Evolutionary conservation across 2,113 vertebrate genomes (phyloP), one percentile per base, ranked within the genome.

Genomic region (Nothoprocta perdicaria): DNA sequence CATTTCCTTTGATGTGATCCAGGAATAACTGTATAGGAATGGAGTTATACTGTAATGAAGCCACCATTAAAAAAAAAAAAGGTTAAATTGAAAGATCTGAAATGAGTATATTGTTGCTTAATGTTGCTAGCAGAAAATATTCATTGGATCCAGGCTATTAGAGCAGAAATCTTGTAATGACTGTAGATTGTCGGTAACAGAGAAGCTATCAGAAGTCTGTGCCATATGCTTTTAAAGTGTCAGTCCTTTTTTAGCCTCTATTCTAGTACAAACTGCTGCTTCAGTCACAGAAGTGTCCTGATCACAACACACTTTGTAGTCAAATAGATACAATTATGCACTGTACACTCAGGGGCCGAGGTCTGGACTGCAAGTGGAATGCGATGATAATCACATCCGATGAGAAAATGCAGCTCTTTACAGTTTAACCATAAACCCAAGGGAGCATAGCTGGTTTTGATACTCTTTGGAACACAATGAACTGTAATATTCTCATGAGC

Each of bases 1-100:
- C 8, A 7, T 69, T 88, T 87, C 24, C 29, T 94, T 95, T 92
- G 26, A 75, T 84, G 76, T 61, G 48, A 76, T 72, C 53, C 76
- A 58, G 57, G 61, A 83, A 82, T 61, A 91, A 46, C n/a, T 72
- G 38, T 85, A 80, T 38, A 27, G 40, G 35, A 88, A 75, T 24
- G 6, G 69, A 86, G 52, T 2, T 72, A 33, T 53, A 50, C 87
- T 88, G 80, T 77, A 86, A 27, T 31, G 48, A 92, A 83, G 40
- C 57, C 65, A 63, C 23, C 68, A 80, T 58, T 22, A 48, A 27
- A 88, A 66, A 84, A 84, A 88, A 66, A 84, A 84, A 72, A 19
- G 9, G 78, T 53, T 69, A 46, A 86, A 48, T 83, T 57, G 68
- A 75, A 82, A 89, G 13, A 18, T 68, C 66, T 89, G 52, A 95